A percentile compares a stretch with the other conserved stretches of the same genome.
phyloP scores from a whole-genome alignment of 2,113 vertebrate genomes.

The Platichthys stellatus region DNA sequence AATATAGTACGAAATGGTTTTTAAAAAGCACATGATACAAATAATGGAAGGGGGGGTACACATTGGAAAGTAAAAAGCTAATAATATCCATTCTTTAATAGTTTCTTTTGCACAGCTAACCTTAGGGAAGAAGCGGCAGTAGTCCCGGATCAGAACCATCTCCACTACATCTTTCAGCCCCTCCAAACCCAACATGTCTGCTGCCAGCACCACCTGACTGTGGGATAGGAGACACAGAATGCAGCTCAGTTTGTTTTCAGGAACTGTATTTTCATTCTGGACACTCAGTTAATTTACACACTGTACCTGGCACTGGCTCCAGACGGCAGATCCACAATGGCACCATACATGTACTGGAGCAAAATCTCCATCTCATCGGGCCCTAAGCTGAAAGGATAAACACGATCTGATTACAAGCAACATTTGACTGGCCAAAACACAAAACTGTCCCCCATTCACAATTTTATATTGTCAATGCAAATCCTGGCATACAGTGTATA shows the following conservation, averaged over 20 bases:
- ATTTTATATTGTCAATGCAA: background rate
- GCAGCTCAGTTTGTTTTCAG: slow-evolving; percentile 25
- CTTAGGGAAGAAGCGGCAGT: slow-evolving; percentile 96
- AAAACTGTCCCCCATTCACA: background rate
- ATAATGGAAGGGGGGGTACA: background rate
- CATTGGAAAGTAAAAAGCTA: background rate
- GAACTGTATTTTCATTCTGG: background rate
- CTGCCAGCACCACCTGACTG: slow-evolving; percentile 89
- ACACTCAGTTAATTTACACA: background rate
- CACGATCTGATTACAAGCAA: background rate
- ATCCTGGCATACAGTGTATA: background rate
- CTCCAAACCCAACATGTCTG: slow-evolving; percentile 94
- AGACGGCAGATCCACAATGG: slow-evolving; percentile 88
- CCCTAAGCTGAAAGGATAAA: slow-evolving; percentile 83
- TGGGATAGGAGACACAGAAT: slow-evolving; percentile 36
- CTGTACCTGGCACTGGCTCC: slow-evolving; percentile 88
- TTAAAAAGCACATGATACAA: no score
- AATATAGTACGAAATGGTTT: no score
- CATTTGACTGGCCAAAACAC: background rate
- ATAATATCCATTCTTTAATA: background rate
- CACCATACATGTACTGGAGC: slow-evolving; percentile 94
- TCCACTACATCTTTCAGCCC: slow-evolving; percentile 92
- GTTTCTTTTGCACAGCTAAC: slow-evolving; percentile 65
- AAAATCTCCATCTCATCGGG: slow-evolving; percentile 89
- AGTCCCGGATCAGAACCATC: slow-evolving; percentile 92